phyloP scores from a whole-genome alignment of 2,113 vertebrate genomes.

The Tympanuchus pallidicinctus region DNA sequence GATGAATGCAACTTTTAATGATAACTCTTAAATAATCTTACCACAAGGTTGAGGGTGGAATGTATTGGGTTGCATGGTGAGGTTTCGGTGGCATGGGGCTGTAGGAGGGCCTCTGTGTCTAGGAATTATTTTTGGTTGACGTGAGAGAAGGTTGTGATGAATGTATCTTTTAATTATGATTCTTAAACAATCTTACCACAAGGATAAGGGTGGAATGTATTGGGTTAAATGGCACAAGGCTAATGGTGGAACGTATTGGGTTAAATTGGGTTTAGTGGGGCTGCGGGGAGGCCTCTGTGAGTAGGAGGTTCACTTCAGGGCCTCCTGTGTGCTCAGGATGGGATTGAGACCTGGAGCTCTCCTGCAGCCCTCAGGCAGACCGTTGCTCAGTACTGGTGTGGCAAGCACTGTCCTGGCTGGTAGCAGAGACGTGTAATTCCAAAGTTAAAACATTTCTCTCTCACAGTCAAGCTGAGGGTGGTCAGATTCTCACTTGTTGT shows the following conservation, averaged over 20 bases:
- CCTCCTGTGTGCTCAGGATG: accelerated
- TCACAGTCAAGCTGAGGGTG: neutral
- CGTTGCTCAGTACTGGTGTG: accelerated
- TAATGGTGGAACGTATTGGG: too few species aligned
- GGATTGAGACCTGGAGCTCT: too few species aligned
- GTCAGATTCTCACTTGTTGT: accelerated
- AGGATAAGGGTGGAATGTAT: too few species aligned
- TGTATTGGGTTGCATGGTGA: too few species aligned
- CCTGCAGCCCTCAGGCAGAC: neutral
- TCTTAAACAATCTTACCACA: too few species aligned
- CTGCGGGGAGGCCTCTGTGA: too few species aligned
- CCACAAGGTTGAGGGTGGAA: neutral
- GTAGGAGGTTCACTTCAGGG: accelerated
- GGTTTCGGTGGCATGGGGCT: too few species aligned
- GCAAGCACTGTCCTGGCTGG: neutral
- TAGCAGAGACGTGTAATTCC: neutral
- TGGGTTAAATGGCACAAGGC: too few species aligned
- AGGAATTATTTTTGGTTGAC: neutral
- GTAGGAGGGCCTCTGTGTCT: too few species aligned
- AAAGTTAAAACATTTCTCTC: neutral
- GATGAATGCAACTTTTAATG: neutral
- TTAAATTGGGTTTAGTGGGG: too few species aligned
- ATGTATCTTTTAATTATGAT: too few species aligned
- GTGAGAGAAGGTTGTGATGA: too few species aligned
- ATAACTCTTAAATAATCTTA: neutral